phyloP scores from a whole-genome alignment of 2,797 vertebrate genomes.

The Lepus townsendii region DNA sequence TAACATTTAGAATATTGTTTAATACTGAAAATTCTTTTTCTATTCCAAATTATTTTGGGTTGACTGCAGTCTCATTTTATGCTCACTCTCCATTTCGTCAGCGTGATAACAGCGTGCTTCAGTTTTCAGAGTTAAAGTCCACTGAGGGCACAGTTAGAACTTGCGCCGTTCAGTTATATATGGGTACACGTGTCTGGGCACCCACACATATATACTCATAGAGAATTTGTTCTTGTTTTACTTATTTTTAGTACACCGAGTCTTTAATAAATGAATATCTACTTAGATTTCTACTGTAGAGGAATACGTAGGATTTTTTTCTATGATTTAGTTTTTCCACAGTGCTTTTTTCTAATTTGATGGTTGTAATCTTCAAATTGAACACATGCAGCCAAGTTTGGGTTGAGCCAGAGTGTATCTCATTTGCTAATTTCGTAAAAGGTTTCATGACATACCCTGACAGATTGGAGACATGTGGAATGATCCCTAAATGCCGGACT shows the following conservation, averaged over 20 bases:
- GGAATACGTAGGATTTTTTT: not conserved
- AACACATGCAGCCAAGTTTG: constrained; percentile 26
- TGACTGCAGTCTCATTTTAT: not conserved
- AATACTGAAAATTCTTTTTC: not conserved
- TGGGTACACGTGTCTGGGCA: too few species aligned
- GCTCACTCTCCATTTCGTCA: constrained; percentile 16
- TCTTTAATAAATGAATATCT: constrained; percentile 53
- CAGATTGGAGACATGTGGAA: not conserved
- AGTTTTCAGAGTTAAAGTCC: not conserved
- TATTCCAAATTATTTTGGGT: constrained; percentile 17
- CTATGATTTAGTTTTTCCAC: constrained; percentile 23
- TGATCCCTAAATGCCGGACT: not conserved
- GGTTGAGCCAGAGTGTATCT: constrained; percentile 38
- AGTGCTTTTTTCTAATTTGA: constrained; percentile 51
- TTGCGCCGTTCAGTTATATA: not conserved
- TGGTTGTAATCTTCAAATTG: constrained; percentile 43
- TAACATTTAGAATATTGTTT: constrained; percentile 52
- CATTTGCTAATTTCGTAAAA: constrained; percentile 38
- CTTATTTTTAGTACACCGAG: not conserved
- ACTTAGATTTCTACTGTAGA: not conserved
- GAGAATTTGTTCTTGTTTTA: not conserved
- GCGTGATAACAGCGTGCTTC: not conserved
- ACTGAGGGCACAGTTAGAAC: not conserved
- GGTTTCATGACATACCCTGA: constrained; percentile 9
- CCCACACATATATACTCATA: not conserved